Evolutionary conservation across 1,140 invertebrate species (phyloP).

Genomic region (Solenopsis invicta): DNA sequence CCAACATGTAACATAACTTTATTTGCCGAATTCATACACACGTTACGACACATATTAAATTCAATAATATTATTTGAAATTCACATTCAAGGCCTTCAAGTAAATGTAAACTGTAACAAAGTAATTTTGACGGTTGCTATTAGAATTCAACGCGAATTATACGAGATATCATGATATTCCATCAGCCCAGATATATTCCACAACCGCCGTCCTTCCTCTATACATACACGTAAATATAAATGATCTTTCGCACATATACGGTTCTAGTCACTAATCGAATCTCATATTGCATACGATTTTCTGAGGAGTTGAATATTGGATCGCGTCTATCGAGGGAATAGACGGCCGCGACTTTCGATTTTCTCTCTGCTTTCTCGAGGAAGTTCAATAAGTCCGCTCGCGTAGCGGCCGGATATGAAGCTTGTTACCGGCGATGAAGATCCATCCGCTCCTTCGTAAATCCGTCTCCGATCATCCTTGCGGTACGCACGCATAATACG

Average conservation of each 20-base stretch:
- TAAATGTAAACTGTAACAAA: too few relatives aligned
- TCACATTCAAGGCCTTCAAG: too few relatives aligned
- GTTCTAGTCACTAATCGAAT: too few relatives aligned
- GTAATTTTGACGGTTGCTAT: too few relatives aligned
- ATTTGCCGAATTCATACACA: too few relatives aligned
- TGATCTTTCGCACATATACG: not conserved
- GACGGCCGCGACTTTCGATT: conserved; percentile 23
- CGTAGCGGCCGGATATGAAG: conserved; percentile 57
- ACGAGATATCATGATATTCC: too few relatives aligned
- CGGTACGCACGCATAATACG: conserved; percentile 57
- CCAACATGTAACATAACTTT: too few relatives aligned
- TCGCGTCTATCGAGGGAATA: not conserved
- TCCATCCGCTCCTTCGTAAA: conserved; percentile 35
- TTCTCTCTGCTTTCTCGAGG: conserved; percentile 11
- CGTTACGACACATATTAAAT: too few relatives aligned
- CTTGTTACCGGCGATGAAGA: conserved; percentile 45
- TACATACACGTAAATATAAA: not conserved
- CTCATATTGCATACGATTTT: not conserved
- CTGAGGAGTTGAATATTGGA: not conserved
- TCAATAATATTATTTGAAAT: too few relatives aligned
- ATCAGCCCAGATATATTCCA: too few relatives aligned
- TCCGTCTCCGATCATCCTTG: conserved; percentile 52
- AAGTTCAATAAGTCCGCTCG: conserved; percentile 27
- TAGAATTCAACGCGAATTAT: too few relatives aligned
- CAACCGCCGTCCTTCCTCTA: too few relatives aligned